phyloP scores from a whole-genome alignment of 2,888 invertebrate genomes.

The Azorinus chamasolen region DNA sequence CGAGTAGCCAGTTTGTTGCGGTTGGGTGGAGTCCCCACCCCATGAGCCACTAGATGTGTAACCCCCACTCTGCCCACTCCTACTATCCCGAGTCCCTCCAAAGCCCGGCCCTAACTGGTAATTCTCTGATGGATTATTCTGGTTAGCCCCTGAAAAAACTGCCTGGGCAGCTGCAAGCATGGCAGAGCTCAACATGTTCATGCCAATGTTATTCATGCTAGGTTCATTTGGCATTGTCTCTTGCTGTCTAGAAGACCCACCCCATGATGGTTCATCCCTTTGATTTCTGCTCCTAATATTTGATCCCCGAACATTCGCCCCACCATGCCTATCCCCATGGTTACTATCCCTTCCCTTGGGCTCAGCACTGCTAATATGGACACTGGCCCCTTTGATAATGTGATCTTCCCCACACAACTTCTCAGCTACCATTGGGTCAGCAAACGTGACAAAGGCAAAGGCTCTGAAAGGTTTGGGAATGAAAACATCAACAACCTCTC shows the following conservation, averaged over 20 bases:
- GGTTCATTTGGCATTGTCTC: slow-evolving; percentile 47
- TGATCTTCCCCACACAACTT: slow-evolving; percentile 97
- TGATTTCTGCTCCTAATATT: slow-evolving; percentile 9
- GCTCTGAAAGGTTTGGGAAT: slow-evolving; percentile 95
- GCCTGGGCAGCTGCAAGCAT: slow-evolving; percentile 83
- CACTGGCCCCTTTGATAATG: slow-evolving; percentile 94
- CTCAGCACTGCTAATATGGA: slow-evolving; percentile 88
- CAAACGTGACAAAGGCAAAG: slow-evolving; percentile 94
- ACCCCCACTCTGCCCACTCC: slow-evolving; percentile 21
- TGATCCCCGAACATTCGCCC: slow-evolving; percentile 5
- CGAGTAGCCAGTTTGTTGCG: too few relatives aligned
- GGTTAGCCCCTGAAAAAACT: slow-evolving; percentile 69
- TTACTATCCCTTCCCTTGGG: slow-evolving; percentile 75
- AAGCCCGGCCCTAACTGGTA: slow-evolving; percentile 64
- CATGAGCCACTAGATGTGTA: slow-evolving; percentile 51
- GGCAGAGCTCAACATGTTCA: slow-evolving; percentile 80
- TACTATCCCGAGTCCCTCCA: slow-evolving; percentile 64
- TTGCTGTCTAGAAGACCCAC: slow-evolving; percentile 7
- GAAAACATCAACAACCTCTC: slow-evolving; percentile 98
- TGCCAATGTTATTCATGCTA: slow-evolving; percentile 72
- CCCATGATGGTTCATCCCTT: slow-evolving; percentile 10
- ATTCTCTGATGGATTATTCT: slow-evolving; percentile 33
- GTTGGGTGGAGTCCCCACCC: not conserved
- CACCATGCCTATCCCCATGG: slow-evolving; percentile 5
- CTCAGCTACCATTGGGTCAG: slow-evolving; percentile 96